Percentiles rank a stretch among this genome's conserved stretches.
These are phyloP conservation scores for Hyperoodon ampullatus DNA, from an alignment of 2,113 vertebrate species.

Conservation along the genomic window DNA sequence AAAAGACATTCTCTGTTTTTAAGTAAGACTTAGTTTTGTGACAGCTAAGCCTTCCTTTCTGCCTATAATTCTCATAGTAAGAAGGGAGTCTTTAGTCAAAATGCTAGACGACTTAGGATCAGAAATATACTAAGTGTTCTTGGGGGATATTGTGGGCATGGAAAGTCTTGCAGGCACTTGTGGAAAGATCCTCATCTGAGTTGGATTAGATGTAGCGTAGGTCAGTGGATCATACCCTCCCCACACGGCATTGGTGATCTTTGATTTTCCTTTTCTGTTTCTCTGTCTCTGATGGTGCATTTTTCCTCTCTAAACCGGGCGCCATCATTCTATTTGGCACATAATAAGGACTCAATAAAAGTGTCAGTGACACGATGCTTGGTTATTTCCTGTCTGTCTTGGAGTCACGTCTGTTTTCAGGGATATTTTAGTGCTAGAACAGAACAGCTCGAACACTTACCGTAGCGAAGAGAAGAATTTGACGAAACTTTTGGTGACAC, in stretches of 20 bases:
- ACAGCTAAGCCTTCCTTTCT: background rate
- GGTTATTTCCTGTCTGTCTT: background rate
- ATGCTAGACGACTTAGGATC: too few species aligned
- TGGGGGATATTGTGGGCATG: background rate
- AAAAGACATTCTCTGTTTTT: background rate
- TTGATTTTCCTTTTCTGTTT: background rate
- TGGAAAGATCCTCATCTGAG: background rate
- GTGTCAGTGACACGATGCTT: too few species aligned
- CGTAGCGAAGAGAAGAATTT: background rate
- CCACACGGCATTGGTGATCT: background rate
- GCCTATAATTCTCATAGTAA: background rate
- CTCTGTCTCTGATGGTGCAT: background rate
- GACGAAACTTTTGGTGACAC: too few species aligned
- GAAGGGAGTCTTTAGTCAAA: background rate
- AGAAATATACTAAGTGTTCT: background rate
- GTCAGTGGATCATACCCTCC: background rate
- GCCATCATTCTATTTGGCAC: accelerated
- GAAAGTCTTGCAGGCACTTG: background rate
- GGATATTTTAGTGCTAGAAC: accelerated
- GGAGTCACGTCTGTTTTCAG: background rate
- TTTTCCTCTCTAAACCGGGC: background rate
- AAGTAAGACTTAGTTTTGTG: background rate
- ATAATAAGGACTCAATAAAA: background rate
- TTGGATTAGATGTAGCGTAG: accelerated
- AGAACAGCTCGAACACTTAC: background rate